Conservation (phyloP, 1,140 invertebrate species). For the Tetramorium parvispinum region DNA sequence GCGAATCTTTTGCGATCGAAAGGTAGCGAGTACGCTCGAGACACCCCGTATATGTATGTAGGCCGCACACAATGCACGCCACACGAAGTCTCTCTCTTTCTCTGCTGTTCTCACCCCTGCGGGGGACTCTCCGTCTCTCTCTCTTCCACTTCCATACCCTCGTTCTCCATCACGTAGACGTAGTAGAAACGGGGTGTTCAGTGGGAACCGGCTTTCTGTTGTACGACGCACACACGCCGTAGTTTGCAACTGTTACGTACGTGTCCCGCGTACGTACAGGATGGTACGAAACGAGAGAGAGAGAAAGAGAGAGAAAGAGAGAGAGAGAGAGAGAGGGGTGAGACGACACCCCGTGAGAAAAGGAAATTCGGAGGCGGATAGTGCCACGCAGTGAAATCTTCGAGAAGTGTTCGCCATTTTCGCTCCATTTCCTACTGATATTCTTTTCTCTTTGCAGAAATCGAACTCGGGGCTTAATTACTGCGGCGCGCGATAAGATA, state of each 20-base stretch:
- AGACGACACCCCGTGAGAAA: slow-evolving; percentile 21
- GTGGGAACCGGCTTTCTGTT: slow-evolving; percentile 73
- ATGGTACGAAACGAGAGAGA: slow-evolving; percentile 57
- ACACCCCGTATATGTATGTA: slow-evolving; percentile 66
- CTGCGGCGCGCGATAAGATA: not conserved
- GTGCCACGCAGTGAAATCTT: slow-evolving; percentile 35
- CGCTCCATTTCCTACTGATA: slow-evolving; percentile 30
- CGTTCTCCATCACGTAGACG: slow-evolving; percentile 65
- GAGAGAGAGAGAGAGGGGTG: slow-evolving; percentile 7
- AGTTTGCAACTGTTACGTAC: slow-evolving; percentile 71
- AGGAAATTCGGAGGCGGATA: slow-evolving; percentile 6
- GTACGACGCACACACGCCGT: slow-evolving; percentile 67
- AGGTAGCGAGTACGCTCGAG: not conserved
- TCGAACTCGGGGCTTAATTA: slow-evolving; percentile 1
- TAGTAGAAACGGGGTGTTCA: slow-evolving; percentile 68
- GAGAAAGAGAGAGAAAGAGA: slow-evolving; percentile 27
- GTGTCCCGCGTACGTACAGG: slow-evolving; percentile 70
- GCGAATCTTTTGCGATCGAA: not conserved
- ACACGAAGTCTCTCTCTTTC: slow-evolving; percentile 59
- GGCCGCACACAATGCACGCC: slow-evolving; percentile 62
- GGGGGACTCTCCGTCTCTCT: slow-evolving; percentile 54
- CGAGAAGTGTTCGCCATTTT: slow-evolving; percentile 11
- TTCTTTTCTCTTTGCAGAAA: slow-evolving; percentile 21
- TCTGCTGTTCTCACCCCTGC: slow-evolving; percentile 24
- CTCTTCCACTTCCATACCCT: slow-evolving; percentile 20